phyloP scores from a whole-genome alignment of 2,113 vertebrate genomes.

The Rafetus swinhoei region DNA sequence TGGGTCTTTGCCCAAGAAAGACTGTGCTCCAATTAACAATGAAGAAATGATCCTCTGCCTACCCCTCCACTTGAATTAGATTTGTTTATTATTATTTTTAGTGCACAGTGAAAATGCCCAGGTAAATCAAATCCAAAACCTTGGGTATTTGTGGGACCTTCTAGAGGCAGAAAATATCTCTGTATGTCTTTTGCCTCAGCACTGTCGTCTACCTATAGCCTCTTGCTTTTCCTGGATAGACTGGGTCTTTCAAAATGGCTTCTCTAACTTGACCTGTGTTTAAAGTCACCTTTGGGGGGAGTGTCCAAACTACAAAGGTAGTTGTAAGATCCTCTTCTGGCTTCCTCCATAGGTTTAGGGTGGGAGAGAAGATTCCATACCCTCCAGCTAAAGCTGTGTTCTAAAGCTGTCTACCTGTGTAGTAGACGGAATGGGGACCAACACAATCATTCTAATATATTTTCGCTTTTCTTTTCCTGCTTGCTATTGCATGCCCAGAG shows the following conservation, averaged over 20 bases:
- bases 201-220: background rate
- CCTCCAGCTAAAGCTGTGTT: no score
- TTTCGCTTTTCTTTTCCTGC: background rate
- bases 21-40: no score
- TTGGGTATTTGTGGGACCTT: background rate
- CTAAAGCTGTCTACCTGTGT: background rate
- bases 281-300: background rate
- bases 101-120: background rate
- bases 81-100: background rate
- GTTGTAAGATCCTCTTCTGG: background rate
- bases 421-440: background rate
- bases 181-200: background rate
- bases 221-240: background rate
- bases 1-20: no score
- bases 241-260: background rate
- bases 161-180: background rate
- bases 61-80: background rate
- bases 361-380: background rate
- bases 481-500: background rate
- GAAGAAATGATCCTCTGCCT: background rate
- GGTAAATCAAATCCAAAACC: background rate
- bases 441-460: background rate
- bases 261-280: background rate
- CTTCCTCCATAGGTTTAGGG: background rate
- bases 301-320: background rate